These are phyloP conservation scores for Chorisops tibialis DNA, from an alignment of 2,888 invertebrate genomes.

Conservation along the genomic window DNA sequence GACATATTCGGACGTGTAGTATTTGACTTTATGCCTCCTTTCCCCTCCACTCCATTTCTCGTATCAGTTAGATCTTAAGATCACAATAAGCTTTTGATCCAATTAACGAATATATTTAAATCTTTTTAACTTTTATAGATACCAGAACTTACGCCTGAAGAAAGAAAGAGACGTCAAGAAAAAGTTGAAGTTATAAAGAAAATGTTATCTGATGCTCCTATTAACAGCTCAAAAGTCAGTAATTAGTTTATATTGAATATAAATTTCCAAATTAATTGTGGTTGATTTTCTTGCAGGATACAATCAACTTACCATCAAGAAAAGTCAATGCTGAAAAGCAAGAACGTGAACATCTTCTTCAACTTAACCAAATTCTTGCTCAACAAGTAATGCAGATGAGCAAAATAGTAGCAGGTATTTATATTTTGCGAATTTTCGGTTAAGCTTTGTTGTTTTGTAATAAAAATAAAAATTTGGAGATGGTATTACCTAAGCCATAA, in stretches of 20 bases:
- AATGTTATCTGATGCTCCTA: slow-evolving; percentile 73
- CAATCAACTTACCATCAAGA: slow-evolving; percentile 59
- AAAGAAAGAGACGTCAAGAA: slow-evolving; percentile 75
- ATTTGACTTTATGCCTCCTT: too few species aligned
- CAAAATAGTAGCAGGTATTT: slow-evolving; percentile 89
- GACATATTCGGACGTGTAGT: too few species aligned
- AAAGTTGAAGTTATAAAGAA: slow-evolving; percentile 90
- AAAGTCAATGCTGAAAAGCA: slow-evolving; percentile 80
- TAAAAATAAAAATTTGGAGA: neutral
- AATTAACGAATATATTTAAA: neutral
- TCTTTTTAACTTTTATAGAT: slow-evolving; percentile 52
- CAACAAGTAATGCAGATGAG: slow-evolving; percentile 94
- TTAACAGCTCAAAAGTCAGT: slow-evolving; percentile 49
- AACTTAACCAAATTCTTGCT: slow-evolving; percentile 87
- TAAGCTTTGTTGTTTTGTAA: too few species aligned
- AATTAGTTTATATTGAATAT: neutral
- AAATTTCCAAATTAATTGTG: too few species aligned
- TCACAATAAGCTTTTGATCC: too few species aligned
- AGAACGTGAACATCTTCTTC: slow-evolving; percentile 83
- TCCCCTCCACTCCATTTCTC: too few species aligned
- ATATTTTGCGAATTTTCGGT: too few species aligned
- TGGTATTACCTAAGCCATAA: neutral
- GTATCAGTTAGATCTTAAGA: too few species aligned
- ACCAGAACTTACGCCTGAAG: slow-evolving; percentile 80
- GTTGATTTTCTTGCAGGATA: slow-evolving; percentile 36